These are phyloP conservation scores for Heterodera schachtii DNA, from an alignment of 1,140 invertebrate genomes.

Conservation along the genomic window DNA sequence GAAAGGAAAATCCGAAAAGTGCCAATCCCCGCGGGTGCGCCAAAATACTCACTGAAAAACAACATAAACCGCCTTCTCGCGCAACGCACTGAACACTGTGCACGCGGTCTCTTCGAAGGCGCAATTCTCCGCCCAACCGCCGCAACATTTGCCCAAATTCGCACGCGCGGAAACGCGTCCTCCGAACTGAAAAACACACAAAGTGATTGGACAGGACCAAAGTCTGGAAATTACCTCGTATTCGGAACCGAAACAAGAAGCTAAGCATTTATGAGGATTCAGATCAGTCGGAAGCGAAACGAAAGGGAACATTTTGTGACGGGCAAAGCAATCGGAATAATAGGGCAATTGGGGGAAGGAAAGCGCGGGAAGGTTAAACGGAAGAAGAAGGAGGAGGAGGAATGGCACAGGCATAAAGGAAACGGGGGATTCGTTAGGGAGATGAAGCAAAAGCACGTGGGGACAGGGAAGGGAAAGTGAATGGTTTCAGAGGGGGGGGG, in stretches of 20 bases:
- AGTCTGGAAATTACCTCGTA: not conserved
- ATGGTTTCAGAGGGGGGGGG: too few species aligned
- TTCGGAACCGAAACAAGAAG: not conserved
- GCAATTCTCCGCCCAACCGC: not conserved
- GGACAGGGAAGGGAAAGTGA: too few species aligned
- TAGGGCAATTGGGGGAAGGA: not conserved
- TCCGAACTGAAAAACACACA: not conserved
- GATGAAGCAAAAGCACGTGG: too few species aligned
- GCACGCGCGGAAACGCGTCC: not conserved
- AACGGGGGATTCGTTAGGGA: not conserved
- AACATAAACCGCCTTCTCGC: not conserved
- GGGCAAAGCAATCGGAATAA: not conserved
- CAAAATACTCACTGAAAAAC: not conserved
- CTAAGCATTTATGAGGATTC: not conserved
- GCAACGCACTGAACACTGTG: not conserved
- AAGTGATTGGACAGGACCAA: not conserved
- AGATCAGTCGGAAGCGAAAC: not conserved
- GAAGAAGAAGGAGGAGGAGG: not conserved
- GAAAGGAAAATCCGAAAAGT: too few species aligned
- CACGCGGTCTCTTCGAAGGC: not conserved
- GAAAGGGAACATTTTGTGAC: slow-evolving; percentile 3
- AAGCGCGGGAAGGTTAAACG: not conserved
- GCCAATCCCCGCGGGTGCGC: too few species aligned
- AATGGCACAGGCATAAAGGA: not conserved
- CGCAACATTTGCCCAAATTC: slow-evolving; percentile 1